These are phyloP conservation scores for Bolinopsis microptera DNA, from an alignment of 37 sponge, comb jelly and placozoan genomes.

Conservation along the genomic window DNA sequence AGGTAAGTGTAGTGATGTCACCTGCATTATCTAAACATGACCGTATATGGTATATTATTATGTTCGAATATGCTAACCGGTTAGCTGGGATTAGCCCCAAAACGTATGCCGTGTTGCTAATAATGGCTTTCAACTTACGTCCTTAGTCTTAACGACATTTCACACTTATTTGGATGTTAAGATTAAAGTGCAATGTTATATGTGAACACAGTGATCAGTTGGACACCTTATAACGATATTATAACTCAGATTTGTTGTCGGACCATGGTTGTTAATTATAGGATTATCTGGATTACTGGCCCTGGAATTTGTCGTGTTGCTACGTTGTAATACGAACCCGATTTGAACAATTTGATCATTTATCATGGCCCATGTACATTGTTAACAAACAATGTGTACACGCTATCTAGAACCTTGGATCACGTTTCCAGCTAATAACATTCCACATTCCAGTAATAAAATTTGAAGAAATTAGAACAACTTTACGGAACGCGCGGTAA, in stretches of 20 bases:
- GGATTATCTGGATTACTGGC: too few relatives aligned
- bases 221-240: too few relatives aligned
- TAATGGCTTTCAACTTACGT: neutral
- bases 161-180: neutral
- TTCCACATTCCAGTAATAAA: neutral
- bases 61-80: neutral
- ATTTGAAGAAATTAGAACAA: neutral
- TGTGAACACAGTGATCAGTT: too few relatives aligned
- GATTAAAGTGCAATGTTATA: too few relatives aligned
- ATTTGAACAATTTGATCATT: too few relatives aligned
- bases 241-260: too few relatives aligned
- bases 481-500: neutral
- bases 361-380: neutral
- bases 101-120: neutral
- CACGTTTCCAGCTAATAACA: neutral
- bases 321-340: too few relatives aligned
- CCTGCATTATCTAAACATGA: neutral
- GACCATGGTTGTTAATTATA: too few relatives aligned
- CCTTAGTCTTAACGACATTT: neutral
- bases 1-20: neutral
- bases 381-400: neutral
- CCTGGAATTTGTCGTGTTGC: too few relatives aligned
- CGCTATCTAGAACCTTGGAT: neutral
- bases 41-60: neutral
- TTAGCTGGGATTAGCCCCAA: neutral